phyloP scores from a whole-genome alignment of 2,113 vertebrate species.

The Bufo gargarizans region DNA sequence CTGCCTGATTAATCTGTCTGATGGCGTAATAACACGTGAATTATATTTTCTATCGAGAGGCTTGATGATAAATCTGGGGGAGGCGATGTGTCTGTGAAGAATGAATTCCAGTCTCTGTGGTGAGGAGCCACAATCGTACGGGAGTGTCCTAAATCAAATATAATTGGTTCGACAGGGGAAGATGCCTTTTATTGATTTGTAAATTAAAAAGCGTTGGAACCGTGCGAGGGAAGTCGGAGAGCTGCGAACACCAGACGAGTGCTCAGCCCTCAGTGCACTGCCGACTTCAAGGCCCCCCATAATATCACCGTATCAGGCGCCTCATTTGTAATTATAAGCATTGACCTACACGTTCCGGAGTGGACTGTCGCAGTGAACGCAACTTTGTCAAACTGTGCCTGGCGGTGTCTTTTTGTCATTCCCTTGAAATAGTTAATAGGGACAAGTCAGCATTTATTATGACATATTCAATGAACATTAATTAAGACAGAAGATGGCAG shows the following conservation, averaged over 20 bases:
- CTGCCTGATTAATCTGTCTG: conserved; percentile 28
- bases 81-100: conserved; percentile 20
- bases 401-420: background rate
- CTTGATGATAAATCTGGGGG: conserved; percentile 26
- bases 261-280: background rate
- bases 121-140: background rate
- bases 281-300: background rate
- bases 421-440: conserved; percentile 66
- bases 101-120: conserved; percentile 10
- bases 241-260: background rate
- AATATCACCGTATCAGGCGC: background rate
- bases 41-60: conserved; percentile 3
- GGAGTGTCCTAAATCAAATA: conserved; percentile 37
- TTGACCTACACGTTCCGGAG: background rate
- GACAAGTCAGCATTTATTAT: conserved; percentile 70
- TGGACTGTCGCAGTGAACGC: background rate
- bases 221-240: background rate
- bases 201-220: conserved; percentile 32
- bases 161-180: conserved; percentile 45
- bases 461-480: conserved; percentile 90
- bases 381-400: background rate
- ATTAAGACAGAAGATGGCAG: conserved; percentile 90
- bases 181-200: conserved; percentile 46
- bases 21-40: conserved; percentile 27
- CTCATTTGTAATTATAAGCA: background rate